Evolutionary conservation across 2,797 vertebrate genomes (phyloP), one percentile per base, ranked within the genome.

Genomic region (Rousettus madagascariensis): DNA sequence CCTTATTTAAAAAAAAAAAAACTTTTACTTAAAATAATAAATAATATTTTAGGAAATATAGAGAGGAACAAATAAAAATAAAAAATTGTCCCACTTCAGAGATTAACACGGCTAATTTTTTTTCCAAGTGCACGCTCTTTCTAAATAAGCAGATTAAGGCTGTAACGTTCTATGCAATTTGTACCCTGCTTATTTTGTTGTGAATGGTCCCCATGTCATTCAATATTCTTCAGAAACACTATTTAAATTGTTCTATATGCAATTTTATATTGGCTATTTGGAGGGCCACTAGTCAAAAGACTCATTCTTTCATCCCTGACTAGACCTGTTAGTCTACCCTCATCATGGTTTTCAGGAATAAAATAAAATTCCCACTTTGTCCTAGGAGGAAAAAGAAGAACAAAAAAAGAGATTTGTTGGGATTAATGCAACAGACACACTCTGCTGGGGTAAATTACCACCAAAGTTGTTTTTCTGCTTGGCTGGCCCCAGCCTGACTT

Each of bases 1-100:
- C 75, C 22, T 69, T 77, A 82, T 75, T 49, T 83, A 49, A 57
- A 57, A 30, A 87, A 87, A 46, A 12, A 30, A 87, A 87, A 53
- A 12, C 33, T 75, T 95, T 68, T 33, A 85, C 36, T 88, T 68
- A 88, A 80, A 87, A 86, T 24, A 83, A 68, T 36, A 86, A 87
- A 86, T 17, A 83, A 68, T 36, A 86, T 22, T 22, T 24, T 63
- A 78, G n/a, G 33, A 94, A 84, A n/a, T 51, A 53, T 10, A 80
- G 10, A 72, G 55, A 79, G 51, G n/a, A 83, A 77, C 49, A 86
- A 86, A 80, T 55, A 33, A 63, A 92, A 74, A 65, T 11, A 12
- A 33, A 84, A 75, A 57, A 17, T 41, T 20, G 38, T 71, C 55
- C 13, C 13, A 13, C 41, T 66, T 61, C 41, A 80, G 77, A 89